Conservation (phyloP, 2,888 invertebrate species). For the Calameuta pallipes region DNA sequence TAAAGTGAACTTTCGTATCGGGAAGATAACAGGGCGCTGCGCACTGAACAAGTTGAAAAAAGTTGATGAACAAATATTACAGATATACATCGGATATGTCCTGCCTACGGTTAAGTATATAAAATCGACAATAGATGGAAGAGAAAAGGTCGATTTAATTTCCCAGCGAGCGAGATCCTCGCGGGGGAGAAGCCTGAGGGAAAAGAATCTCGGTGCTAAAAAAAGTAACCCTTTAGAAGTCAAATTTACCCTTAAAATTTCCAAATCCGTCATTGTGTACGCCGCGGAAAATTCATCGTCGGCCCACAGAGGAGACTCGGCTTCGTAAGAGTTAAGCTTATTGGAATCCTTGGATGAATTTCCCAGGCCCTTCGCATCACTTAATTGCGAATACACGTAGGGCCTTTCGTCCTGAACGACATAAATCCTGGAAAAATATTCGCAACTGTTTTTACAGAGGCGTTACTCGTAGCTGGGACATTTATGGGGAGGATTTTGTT, state of each 20-base stretch:
- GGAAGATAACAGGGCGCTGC: conserved; percentile 10
- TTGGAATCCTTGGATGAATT: no score
- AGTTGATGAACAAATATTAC: neutral
- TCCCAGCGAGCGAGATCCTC: no score
- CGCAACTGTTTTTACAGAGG: neutral
- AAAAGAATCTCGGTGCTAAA: no score
- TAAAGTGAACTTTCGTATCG: conserved; percentile 10
- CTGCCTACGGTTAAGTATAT: no score
- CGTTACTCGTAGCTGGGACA: neutral
- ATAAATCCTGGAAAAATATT: conserved; percentile 23
- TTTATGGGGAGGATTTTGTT: no score
- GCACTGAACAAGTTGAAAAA: conserved; percentile 17
- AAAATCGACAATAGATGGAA: no score
- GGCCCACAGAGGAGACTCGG: conserved; percentile 14
- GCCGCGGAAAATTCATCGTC: conserved; percentile 3
- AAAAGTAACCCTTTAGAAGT: no score
- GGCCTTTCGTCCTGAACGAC: conserved; percentile 27
- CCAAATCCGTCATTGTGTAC: conserved; percentile 16
- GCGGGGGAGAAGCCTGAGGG: no score
- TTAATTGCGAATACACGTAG: conserved; percentile 19
- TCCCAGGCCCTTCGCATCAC: conserved; percentile 14
- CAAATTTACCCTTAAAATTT: conserved; percentile 26
- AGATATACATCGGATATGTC: no score
- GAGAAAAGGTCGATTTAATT: no score
- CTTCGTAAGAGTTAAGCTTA: conserved; percentile 2